Percentiles rank a stretch among this genome's conserved stretches.
phyloP scores from a whole-genome alignment of 2,888 invertebrate genomes.

The Melanargia galathea region DNA sequence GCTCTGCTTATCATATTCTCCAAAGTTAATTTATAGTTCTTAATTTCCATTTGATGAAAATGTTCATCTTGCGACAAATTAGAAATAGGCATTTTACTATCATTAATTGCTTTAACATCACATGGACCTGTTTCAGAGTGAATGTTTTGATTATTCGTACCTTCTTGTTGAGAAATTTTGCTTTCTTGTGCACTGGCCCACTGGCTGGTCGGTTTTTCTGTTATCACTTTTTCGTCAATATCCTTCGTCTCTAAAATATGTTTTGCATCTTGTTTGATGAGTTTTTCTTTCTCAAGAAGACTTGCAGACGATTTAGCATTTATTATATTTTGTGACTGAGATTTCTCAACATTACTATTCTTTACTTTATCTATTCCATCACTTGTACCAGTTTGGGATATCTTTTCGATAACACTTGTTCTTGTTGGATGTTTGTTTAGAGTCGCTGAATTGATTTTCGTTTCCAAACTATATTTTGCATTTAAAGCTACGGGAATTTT shows the following conservation, averaged over 20 bases:
- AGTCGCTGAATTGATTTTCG: constrained; percentile 20
- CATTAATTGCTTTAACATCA: not conserved
- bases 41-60: not conserved
- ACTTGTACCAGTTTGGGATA: not conserved
- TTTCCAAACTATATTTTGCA: not conserved
- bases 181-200: not conserved
- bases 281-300: not conserved
- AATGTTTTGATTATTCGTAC: not conserved
- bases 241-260: not conserved
- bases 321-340: not conserved
- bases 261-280: not conserved
- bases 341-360: not conserved
- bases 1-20: not conserved
- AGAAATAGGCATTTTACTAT: not conserved
- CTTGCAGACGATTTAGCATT: not conserved
- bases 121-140: no score
- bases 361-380: not conserved
- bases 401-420: not conserved
- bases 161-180: not conserved
- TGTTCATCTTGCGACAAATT: not conserved
- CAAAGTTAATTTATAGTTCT: not conserved
- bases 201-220: not conserved
- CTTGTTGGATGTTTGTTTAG: constrained; percentile 22
- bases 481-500: constrained; percentile 4
- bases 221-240: not conserved